These are phyloP conservation scores for Yponomeuta sedellus DNA, from an alignment of 2,888 invertebrate genomes.

Conservation along the genomic window DNA sequence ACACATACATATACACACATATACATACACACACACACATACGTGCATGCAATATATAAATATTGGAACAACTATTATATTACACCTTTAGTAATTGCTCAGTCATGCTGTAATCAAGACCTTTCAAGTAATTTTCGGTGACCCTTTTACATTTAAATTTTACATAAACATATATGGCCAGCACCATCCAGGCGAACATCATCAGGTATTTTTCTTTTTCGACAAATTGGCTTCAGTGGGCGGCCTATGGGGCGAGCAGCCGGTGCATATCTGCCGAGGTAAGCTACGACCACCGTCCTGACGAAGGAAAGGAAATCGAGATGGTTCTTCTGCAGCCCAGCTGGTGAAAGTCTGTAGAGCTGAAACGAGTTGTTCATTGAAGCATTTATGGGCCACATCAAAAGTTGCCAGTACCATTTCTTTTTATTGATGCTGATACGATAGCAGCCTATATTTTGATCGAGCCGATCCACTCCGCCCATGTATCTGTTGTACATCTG, in stretches of 20 bases:
- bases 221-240: too few species aligned
- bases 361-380: slow-evolving; percentile 22
- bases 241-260: too few species aligned
- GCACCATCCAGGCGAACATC: background rate
- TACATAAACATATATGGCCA: too few species aligned
- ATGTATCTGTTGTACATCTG: slow-evolving; percentile 18
- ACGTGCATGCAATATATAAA: too few species aligned
- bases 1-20: too few species aligned
- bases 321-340: background rate
- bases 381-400: slow-evolving; percentile 23
- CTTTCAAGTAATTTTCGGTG: too few species aligned
- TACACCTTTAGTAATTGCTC: too few species aligned
- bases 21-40: too few species aligned
- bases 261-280: background rate
- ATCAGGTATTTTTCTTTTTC: background rate
- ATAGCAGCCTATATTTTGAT: slow-evolving; percentile 22
- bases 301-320: slow-evolving; percentile 5
- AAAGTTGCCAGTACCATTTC: slow-evolving; percentile 18
- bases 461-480: slow-evolving; percentile 22
- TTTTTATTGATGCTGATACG: slow-evolving; percentile 15
- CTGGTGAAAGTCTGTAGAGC: slow-evolving; percentile 14
- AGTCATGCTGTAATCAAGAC: too few species aligned
- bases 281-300: background rate
- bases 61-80: too few species aligned
- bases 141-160: too few species aligned